Evolutionary conservation across 2,888 invertebrate genomes (phyloP), one percentile per base, ranked within the genome.

Genomic region (Hypena proboscidalis): DNA sequence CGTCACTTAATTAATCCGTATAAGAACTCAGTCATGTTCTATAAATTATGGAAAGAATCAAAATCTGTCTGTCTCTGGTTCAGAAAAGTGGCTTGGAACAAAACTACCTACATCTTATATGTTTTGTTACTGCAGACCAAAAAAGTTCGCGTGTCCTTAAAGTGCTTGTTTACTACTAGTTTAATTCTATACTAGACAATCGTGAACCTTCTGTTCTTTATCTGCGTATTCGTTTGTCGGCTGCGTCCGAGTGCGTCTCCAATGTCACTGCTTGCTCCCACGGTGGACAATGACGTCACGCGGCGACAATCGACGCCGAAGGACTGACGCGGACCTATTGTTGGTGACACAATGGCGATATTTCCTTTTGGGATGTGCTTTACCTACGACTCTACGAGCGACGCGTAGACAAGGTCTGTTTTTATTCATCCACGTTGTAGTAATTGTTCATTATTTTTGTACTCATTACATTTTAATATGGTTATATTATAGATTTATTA

Each of bases 261-360:
- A 85, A 85, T 85, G 85, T 76, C 85, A 20, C 17, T 5, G 17
- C 17, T 17, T 17, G 68, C 68, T 88, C 88, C 77, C 88, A 88
- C 87, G 84, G 67, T 76, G 72, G 77, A 71, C 72, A 64, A 58
- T 75, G 80, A 77, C 77, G 78, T 74, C 76, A 68, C 22, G 9
- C 29, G 11, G 61, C 55, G 63, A 67, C 71, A 69, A 70, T 65
- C 56, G 58, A 59, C 52, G 61, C 43, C 62, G 72, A 66, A 77
- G 75, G 71, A 76, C 67, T 58, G 64, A 53, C 62, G 57, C 41
- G 47, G 61, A 47, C 31, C 58, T 50, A 80, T 80, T 79, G 80
- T 80, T 68, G 58, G 35, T 36, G 51, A 53, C 59, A 74, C 71
- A 80, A 76, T 73, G 48, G 67, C 50, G 60, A 59, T 71, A 63